Evolutionary conservation across 1,140 invertebrate species (phyloP).

Genomic region (Meloidogyne exigua): DNA sequence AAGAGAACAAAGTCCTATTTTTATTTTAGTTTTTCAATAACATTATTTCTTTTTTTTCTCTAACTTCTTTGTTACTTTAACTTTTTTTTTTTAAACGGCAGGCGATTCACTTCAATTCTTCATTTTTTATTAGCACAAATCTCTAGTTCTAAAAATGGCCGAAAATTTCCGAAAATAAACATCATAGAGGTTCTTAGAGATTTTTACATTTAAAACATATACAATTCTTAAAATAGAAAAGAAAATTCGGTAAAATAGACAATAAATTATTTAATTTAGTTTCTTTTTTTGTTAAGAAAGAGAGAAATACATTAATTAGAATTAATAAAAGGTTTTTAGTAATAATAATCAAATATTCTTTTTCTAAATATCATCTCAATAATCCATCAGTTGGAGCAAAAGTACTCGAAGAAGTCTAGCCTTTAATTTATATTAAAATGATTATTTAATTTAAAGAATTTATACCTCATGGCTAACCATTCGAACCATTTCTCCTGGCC

Average conservation of each 20-base stretch:
- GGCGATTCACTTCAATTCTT: slow-evolving; percentile 1
- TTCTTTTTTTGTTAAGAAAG: too few species aligned
- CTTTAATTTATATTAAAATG: too few species aligned
- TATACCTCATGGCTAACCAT: slow-evolving; percentile 17
- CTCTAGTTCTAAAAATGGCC: neutral
- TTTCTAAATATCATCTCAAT: neutral
- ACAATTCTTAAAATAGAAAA: neutral
- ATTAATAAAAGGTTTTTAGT: too few species aligned
- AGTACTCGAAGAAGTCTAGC: slow-evolving; percentile 16
- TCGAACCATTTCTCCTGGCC: slow-evolving; percentile 65
- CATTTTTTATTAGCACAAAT: neutral
- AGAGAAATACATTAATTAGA: too few species aligned
- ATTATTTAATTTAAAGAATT: neutral
- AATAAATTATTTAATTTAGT: neutral
- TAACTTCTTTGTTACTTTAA: neutral
- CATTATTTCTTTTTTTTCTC: neutral
- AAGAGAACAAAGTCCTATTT: too few species aligned
- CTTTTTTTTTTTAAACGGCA: neutral
- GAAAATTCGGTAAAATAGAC: neutral
- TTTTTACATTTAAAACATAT: neutral
- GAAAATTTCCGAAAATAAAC: neutral
- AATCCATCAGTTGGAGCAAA: slow-evolving; percentile 20
- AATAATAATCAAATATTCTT: too few species aligned
- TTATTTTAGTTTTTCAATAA: too few species aligned
- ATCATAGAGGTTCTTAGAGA: neutral